Base-by-base conservation (phyloP, 1,140 invertebrate genomes). In the Hycleus cichorii region DNA sequence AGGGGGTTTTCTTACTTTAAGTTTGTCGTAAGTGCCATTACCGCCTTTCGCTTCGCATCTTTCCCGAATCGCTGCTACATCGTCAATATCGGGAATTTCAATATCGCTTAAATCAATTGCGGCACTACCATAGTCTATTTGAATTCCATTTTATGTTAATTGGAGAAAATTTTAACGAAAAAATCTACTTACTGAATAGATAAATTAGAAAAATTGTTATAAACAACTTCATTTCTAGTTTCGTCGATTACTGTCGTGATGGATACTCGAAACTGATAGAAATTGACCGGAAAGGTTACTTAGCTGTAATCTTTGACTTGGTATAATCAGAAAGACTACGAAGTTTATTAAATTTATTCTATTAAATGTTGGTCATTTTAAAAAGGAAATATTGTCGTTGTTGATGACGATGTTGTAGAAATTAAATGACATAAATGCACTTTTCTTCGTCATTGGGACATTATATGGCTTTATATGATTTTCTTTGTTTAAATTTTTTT, bases 21-120 rank as follows among this genome's bases (percentile, higher is more conserved):
- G 27, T 43, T 59, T 57, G 12, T 68, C 63, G 40, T 60, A 68
- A 8, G 56, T 62, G 8, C 56, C 61, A 4, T 53, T 25, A 9
- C 63, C 64, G n/a, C 66, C 64, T 32, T 63, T 60, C 43, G 66
- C 59, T 18, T 63, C 51, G 46, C 68, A 69, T 56, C 59, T 63
- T 42, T 64, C 59, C 38, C 58, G 63, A 12, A 68, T 39, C 7
- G 24, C n/a, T 3, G 59, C 46, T 39, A 63, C 25, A 42, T 61
- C 56, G 39, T 64, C 52, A n/a, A 64, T 32, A 11, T 47, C 45
- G 3, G 52, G 52, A 47, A 55, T 39, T 39, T 55, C 52, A 10
- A 47, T 11, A 32, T 47, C 10, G 18, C 47, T 25, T 12, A 49
- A 49, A 25, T 38, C 26, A 4, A 49, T 27, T 26, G 42, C 49